Evolutionary conservation across 30 jellyfish, hydroid and myxozoan species (phyloP), one percentile per base, ranked within the genome.

Genomic region (Turritopsis rubra): DNA sequence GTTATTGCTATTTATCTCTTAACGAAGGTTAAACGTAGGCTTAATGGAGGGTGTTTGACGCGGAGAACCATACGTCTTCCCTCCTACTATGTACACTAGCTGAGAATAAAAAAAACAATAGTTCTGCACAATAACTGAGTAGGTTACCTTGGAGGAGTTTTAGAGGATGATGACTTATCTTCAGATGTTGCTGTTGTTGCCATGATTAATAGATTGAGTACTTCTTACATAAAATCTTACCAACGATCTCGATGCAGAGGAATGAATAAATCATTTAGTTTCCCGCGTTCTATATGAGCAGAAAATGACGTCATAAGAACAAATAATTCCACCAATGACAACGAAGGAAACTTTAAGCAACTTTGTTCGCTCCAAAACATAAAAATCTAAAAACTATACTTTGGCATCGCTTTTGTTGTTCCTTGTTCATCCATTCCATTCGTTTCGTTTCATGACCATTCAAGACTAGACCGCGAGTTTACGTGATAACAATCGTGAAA

Each of bases 281-380:
- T 68, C 77, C 77, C 77, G 77, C 77, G 77, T 19, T 68, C 77
- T 68, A n/a, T 23, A 68, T n/a, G 60, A 41, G 77, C 8, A n/a
- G 28, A 66, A 68, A 23, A 68, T 68, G 9, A 68, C 77, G 77
- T 68, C 77, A 68, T 27, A 68, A 27, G 77, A 8, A 19, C 0
- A 41, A 13, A 41, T 3, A 41, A 41, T 3, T 41, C 60, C 60
- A 41, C 60, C 60, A 41, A 41, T 41, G 60, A 41, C 60, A 13
- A 41, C 60, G 9, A 41, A 13, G 60, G n/a, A 13, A 41, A 41
- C 60, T 41, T 13, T 5, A 41, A 13, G 13, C 60, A 41, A 41
- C 60, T 41, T 41, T 41, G 60, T 3, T 41, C 60, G 60, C 60
- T 41, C 9, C 60, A 3, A 41, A 41, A 41, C 60, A 41, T 3